Evolutionary conservation across 2,797 vertebrate species (phyloP).

Genomic region (Galago senegalensis): DNA sequence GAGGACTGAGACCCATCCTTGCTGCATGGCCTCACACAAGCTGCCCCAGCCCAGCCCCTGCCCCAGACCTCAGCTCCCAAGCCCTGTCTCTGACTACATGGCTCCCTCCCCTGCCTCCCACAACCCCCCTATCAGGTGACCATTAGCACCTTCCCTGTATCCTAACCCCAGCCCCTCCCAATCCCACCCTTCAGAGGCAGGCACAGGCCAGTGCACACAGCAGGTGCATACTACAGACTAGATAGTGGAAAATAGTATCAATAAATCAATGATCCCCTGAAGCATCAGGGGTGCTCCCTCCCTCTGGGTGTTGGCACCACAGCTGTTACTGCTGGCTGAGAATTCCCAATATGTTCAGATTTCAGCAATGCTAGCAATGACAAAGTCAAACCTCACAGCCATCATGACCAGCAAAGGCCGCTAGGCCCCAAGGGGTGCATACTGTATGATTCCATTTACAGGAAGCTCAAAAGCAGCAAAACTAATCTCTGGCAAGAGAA

Average conservation of each 20-base stretch:
- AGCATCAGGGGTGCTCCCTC: background rate
- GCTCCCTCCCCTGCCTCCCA: background rate
- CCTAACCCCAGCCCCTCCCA: accelerated
- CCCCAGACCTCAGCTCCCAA: background rate
- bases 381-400: too few relatives aligned
- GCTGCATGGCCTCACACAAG: background rate
- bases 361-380: background rate
- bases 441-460: background rate
- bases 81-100: background rate
- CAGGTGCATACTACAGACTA: background rate
- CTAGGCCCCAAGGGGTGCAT: background rate
- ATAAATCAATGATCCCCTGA: background rate
- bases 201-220: too few relatives aligned
- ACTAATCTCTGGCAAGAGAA: background rate
- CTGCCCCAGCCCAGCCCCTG: background rate
- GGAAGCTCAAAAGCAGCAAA: background rate
- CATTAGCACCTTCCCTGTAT: background rate
- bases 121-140: background rate
- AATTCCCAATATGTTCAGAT: background rate
- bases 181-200: background rate
- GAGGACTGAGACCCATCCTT: background rate
- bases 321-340: background rate
- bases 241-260: background rate
- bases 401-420: accelerated
- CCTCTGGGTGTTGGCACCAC: background rate